Evolutionary conservation across 2,797 vertebrate species (phyloP).

Genomic region (Naso thynnoides): DNA sequence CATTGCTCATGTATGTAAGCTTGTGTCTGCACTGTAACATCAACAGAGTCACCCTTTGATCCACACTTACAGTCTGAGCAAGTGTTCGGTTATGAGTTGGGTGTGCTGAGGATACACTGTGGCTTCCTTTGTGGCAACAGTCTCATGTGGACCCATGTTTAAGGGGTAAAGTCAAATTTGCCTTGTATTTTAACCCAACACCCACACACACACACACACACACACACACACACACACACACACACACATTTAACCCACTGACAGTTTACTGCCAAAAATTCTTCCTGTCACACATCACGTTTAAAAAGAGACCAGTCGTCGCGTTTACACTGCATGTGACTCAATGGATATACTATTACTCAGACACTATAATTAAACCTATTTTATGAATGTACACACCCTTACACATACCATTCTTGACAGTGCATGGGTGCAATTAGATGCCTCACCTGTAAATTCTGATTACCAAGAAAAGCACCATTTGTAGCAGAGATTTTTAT

Average conservation of each 20-base stretch:
- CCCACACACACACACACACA: no score
- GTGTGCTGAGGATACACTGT: constrained; percentile 53
- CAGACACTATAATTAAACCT: constrained; percentile 71
- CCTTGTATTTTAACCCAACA: constrained; percentile 20
- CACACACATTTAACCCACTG: constrained; percentile 46
- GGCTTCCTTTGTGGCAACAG: constrained; percentile 63
- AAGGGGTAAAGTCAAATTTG: constrained; percentile 51
- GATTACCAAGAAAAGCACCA: constrained; percentile 38
- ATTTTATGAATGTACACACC: constrained; percentile 57
- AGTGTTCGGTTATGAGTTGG: constrained; percentile 35
- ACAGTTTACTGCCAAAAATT: constrained; percentile 67
- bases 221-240: no score
- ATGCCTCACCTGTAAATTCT: constrained; percentile 45
- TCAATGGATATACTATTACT: constrained; percentile 66
- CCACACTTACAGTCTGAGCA: constrained; percentile 12
- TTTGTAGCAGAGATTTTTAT: constrained; percentile 11
- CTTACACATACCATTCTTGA: constrained; percentile 48
- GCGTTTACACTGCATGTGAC: constrained; percentile 48
- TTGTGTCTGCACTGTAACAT: constrained; percentile 20
- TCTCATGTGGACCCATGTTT: constrained; percentile 48
- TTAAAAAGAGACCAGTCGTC: constrained; percentile 35
- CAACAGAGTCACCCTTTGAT: constrained; percentile 40
- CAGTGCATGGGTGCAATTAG: constrained; percentile 50
- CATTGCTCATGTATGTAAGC: constrained; percentile 9
- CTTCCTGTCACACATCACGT: constrained; percentile 56